Evolutionary conservation across 2,113 vertebrate species (phyloP), one percentile per base, ranked within the genome.

Genomic region (Acrocephalus arundinaceus): DNA sequence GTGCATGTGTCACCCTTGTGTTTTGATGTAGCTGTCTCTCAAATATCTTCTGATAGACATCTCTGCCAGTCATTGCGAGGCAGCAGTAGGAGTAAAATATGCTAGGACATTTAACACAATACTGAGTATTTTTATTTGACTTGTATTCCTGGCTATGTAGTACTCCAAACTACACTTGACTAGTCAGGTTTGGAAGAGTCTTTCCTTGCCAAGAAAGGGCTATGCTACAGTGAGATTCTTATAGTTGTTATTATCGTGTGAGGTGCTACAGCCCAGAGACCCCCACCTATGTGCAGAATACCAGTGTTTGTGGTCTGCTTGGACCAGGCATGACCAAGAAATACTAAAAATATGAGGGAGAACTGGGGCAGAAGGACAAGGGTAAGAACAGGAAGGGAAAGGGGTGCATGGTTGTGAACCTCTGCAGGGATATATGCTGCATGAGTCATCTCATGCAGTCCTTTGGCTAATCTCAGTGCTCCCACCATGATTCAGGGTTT

Each of bases 21-120:
- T 94, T 94, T 95, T 93, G 79, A 58, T 70, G 65, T 11, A 76
- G 25, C 59, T 91, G 71, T 51, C 65, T 78, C 71, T 95, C 72
- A 83, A 83, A 55, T 78, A 54, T 22, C 24, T 80, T 72, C 92
- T 96, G 91, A 94, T 45, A 89, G 89, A 91, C 68, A 55, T 92
- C 61, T 92, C 59, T 84, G 95, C 55, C 76, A 94, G 33, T 65
- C 59, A 89, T 62, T 86, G 73, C 0, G 0, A 76, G 37, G 54
- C 71, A 92, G 94, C 71, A 91, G 94, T 95, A 90, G 90, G 79
- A 87, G 57, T 83, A 83, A 91, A 95, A 93, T 89, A 85, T 79
- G 22, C 39, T 37, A 78, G 93, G 96, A 93, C 94, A 74, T 45
- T 62, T 93, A 82, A 76, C 66, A 55, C 41, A 87, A n/a, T 59